Evolutionary conservation across 1,140 invertebrate species (phyloP).

Genomic region (Lordiphosa mommai): DNA sequence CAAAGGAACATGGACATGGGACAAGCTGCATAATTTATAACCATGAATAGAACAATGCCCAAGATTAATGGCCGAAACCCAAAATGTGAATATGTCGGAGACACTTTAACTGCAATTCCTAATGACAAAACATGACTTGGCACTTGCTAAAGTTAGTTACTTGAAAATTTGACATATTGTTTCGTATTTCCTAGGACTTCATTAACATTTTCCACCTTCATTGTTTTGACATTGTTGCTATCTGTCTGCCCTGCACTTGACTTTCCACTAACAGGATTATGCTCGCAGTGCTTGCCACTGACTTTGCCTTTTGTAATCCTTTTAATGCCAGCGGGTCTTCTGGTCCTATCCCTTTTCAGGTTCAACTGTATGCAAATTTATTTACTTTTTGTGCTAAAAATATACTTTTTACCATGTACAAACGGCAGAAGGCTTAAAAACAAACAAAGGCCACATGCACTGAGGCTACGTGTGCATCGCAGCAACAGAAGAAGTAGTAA

Average conservation of each 20-base stretch:
- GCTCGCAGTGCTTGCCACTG: conserved; percentile 43
- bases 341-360: conserved; percentile 11
- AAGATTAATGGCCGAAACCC: conserved; percentile 57
- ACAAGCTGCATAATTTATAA: conserved; percentile 66
- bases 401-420: conserved; percentile 35
- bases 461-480: conserved; percentile 15
- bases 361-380: conserved; percentile 67
- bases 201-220: conserved; percentile 28
- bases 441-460: conserved; percentile 44
- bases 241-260: conserved; percentile 43
- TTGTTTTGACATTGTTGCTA: conserved; percentile 42
- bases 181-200: conserved; percentile 27
- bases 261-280: conserved; percentile 72
- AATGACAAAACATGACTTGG: conserved; percentile 19
- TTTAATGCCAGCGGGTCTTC: conserved; percentile 38
- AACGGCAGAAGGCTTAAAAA: conserved; percentile 8
- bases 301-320: conserved; percentile 56
- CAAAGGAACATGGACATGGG: conserved; percentile 1
- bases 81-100: conserved; percentile 30
- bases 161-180: conserved; percentile 29
- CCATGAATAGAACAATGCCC: conserved; percentile 59
- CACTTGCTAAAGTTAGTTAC: conserved; percentile 20
- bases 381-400: conserved; percentile 67
- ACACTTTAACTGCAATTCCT: conserved; percentile 20
- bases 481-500: not conserved